These are phyloP conservation scores for Syritta pipiens DNA, from an alignment of 2,888 invertebrate species.

Conservation along the genomic window DNA sequence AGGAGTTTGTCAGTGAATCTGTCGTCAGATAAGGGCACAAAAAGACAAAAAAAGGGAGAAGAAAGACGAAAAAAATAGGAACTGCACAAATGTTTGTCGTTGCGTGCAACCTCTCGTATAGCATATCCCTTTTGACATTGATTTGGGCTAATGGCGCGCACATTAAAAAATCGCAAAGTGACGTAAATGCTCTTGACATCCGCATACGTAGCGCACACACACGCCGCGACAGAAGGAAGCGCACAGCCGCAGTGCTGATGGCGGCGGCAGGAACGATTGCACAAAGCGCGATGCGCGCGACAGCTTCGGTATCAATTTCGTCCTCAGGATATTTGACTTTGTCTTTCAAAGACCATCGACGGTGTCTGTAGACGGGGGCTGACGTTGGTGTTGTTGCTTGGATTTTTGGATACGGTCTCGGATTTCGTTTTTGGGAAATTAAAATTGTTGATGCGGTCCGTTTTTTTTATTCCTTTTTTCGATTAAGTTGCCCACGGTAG, in stretches of 20 bases:
- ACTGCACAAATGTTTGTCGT: constrained; percentile 44
- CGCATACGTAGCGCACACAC: constrained; percentile 39
- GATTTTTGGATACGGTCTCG: constrained; percentile 15
- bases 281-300: constrained; percentile 52
- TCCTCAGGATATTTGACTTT: constrained; percentile 56
- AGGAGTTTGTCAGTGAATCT: constrained; percentile 59
- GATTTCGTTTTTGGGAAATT: constrained; percentile 19
- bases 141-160: constrained; percentile 59
- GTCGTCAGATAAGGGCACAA: constrained; percentile 14
- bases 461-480: no score
- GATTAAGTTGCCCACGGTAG: constrained; percentile 51
- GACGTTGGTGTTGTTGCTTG: constrained; percentile 19
- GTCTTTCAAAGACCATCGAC: no score
- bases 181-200: constrained; percentile 61
- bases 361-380: background rate
- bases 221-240: background rate
- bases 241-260: background rate
- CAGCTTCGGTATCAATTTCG: constrained; percentile 63
- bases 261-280: constrained; percentile 28
- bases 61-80: background rate
- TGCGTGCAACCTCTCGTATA: constrained; percentile 26
- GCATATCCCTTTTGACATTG: constrained; percentile 58
- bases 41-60: background rate
- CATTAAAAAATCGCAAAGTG: constrained; percentile 54
- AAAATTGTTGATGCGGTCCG: constrained; percentile 43